Conservation (phyloP, 2,113 vertebrate genomes). For the Pachyramphus minor region DNA sequence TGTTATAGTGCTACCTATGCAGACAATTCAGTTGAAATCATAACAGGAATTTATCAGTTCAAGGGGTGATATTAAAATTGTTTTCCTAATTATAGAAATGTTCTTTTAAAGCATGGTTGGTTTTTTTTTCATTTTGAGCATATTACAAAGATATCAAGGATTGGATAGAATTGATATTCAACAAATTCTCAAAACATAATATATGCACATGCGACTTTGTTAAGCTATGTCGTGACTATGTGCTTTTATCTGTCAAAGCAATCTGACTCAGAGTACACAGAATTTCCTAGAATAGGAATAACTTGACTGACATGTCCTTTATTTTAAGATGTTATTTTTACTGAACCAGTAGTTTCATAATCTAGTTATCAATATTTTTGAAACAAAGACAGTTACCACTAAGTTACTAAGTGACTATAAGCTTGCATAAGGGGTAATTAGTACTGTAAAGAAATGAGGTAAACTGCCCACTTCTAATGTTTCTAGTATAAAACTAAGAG, state of each 20-base stretch:
- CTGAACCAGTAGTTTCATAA: conserved; percentile 3
- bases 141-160: not conserved
- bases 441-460: not conserved
- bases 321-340: conserved; percentile 40
- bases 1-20: not conserved
- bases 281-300: conserved; percentile 36
- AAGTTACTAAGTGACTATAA: not conserved
- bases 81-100: not conserved
- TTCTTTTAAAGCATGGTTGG: not conserved
- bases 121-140: not conserved
- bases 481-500: not conserved
- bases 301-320: conserved; percentile 32
- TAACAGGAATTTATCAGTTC: not conserved
- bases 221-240: not conserved
- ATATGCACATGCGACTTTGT: not conserved
- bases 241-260: conserved; percentile 37
- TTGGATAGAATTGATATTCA: not conserved
- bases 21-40: not conserved
- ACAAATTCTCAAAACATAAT: not conserved
- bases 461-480: not conserved
- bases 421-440: not conserved
- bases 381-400: not conserved
- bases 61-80: not conserved
- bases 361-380: not conserved
- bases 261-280: conserved; percentile 10